phyloP scores from a whole-genome alignment of 2,113 vertebrate genomes.

The Pavo muticus region DNA sequence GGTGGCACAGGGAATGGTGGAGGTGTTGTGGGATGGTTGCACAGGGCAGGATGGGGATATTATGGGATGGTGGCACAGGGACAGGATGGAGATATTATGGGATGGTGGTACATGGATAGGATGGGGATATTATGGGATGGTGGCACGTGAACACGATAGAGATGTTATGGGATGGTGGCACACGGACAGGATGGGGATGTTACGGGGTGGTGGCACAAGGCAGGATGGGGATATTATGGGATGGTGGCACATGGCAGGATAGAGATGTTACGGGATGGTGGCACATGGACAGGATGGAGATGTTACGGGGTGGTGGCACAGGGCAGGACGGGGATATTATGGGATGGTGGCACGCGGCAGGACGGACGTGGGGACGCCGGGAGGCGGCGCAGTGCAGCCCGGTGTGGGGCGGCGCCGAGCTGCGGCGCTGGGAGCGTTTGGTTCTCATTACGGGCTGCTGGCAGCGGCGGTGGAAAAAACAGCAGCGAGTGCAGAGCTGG shows the following conservation, averaged over 20 bases:
- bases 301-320: no score
- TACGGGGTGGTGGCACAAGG: no score
- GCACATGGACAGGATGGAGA: accelerated
- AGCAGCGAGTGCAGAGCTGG: constrained; percentile 57
- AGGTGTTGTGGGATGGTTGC: background rate
- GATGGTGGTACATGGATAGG: background rate
- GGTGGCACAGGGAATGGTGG: no score
- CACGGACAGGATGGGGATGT: background rate
- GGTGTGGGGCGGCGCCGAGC: background rate
- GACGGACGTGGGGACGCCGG: background rate
- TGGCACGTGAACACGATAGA: background rate
- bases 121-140: background rate
- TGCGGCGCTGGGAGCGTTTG: constrained; percentile 55
- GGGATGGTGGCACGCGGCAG: background rate
- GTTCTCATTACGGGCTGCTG: constrained; percentile 77
- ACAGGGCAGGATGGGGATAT: accelerated
- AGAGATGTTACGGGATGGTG: background rate
- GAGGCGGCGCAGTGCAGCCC: background rate
- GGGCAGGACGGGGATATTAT: accelerated
- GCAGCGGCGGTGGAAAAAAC: constrained; percentile 79
- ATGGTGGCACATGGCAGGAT: no score
- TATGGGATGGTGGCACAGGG: no score
- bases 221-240: background rate
- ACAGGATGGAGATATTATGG: background rate
- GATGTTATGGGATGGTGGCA: no score